A percentile compares a stretch with the other conserved stretches of the same genome.
Evolutionary conservation across 1,140 invertebrate genomes (phyloP).

Genomic region (Semibalanus balanoides): DNA sequence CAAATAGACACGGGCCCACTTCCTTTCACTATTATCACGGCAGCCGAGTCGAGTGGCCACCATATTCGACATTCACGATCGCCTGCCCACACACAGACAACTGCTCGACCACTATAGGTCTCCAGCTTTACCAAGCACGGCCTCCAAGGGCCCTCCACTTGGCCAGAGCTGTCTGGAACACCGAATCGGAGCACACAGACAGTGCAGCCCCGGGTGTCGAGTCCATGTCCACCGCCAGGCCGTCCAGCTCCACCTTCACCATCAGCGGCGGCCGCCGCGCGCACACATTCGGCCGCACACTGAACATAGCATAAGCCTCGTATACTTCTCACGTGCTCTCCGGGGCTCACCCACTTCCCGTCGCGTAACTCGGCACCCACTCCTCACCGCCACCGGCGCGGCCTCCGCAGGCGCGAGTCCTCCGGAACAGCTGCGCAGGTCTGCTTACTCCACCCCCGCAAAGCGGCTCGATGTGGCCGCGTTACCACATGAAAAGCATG

Average conservation of each 20-base stretch:
- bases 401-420: not conserved
- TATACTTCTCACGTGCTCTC: no score
- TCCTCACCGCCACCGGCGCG: not conserved
- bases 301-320: not conserved
- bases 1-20: no score
- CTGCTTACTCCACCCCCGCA: not conserved
- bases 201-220: no score
- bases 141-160: no score
- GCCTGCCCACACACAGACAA: not conserved
- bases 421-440: no score
- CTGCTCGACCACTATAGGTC: not conserved
- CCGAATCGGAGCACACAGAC: not conserved
- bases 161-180: not conserved
- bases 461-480: no score
- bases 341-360: no score
- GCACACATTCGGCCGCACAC: not conserved
- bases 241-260: not conserved
- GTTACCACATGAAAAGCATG: no score
- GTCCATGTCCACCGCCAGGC: not conserved
- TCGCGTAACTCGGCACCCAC: no score
- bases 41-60: not conserved
- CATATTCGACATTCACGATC: not conserved
- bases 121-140: not conserved
- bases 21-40: not conserved
- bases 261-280: not conserved